Evolutionary conservation across 2,113 vertebrate genomes (phyloP).

Genomic region (Lichenostomus cassidix): DNA sequence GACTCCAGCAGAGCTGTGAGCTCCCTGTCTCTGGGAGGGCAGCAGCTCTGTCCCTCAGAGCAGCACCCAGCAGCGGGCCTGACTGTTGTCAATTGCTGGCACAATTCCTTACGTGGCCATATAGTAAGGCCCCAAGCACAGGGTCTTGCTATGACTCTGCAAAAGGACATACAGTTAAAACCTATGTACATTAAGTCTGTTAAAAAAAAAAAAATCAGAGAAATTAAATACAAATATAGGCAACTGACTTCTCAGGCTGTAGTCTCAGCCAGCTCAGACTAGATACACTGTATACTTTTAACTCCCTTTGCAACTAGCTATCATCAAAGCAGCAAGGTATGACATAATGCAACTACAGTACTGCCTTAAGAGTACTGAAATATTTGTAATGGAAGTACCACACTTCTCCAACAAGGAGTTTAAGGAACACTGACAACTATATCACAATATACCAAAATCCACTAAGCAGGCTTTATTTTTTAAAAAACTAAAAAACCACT

Average conservation of each 20-base stretch:
- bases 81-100: fast-evolving
- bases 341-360: not conserved
- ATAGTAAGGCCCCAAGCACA: fast-evolving
- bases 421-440: not conserved
- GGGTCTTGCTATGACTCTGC: not conserved
- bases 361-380: not conserved
- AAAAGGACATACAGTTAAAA: not conserved
- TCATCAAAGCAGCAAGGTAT: not conserved
- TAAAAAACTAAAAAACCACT: not conserved
- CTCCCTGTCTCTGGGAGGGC: fast-evolving
- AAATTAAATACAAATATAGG: not conserved
- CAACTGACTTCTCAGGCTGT: not conserved
- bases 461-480: not conserved
- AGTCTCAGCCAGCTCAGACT: not conserved
- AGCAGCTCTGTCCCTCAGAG: not conserved
- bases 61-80: not conserved
- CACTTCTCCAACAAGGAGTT: not conserved
- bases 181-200: not conserved
- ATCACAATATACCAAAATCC: not conserved
- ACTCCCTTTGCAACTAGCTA: not conserved
- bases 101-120: not conserved
- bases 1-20: not conserved
- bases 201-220: not conserved
- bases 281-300: not conserved
- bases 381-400: not conserved